Evolutionary conservation across 2,797 vertebrate genomes (phyloP).

Genomic region (Anas bahamensis): DNA sequence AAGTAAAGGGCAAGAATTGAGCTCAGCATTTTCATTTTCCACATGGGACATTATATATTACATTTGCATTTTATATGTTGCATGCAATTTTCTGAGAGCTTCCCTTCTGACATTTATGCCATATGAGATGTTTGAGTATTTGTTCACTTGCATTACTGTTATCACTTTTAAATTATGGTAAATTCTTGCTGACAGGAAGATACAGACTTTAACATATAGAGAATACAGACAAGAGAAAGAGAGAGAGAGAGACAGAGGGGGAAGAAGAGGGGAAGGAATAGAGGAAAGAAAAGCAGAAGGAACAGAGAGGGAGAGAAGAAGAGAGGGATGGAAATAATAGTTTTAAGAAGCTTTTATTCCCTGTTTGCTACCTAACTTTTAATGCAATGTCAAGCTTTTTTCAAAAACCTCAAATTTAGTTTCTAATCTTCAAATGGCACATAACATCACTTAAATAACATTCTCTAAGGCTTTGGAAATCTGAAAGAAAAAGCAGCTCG

Average conservation of each 20-base stretch:
- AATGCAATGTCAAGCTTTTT: neutral
- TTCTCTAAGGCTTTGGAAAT: neutral
- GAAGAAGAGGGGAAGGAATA: neutral
- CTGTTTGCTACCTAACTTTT: neutral
- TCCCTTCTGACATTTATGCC: conserved; percentile 17
- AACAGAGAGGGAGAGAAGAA: neutral
- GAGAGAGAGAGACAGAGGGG: neutral
- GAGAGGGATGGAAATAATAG: neutral
- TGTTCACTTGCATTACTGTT: conserved; percentile 2
- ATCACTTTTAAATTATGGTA: neutral
- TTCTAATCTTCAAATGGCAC: neutral
- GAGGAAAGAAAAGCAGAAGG: neutral
- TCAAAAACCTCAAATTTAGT: neutral
- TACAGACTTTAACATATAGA: neutral
- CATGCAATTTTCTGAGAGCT: conserved; percentile 10
- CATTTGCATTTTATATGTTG: conserved; percentile 49
- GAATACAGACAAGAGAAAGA: neutral
- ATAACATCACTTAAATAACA: neutral
- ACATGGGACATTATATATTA: conserved; percentile 15
- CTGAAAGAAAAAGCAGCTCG: neutral
- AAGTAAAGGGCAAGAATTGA: conserved; percentile 41
- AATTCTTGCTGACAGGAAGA: neutral
- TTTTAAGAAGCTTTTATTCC: neutral
- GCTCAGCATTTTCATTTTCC: conserved; percentile 48
- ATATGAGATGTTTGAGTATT: neutral